Conservation (phyloP, 2,113 vertebrate species). For the Indicator indicator region DNA sequence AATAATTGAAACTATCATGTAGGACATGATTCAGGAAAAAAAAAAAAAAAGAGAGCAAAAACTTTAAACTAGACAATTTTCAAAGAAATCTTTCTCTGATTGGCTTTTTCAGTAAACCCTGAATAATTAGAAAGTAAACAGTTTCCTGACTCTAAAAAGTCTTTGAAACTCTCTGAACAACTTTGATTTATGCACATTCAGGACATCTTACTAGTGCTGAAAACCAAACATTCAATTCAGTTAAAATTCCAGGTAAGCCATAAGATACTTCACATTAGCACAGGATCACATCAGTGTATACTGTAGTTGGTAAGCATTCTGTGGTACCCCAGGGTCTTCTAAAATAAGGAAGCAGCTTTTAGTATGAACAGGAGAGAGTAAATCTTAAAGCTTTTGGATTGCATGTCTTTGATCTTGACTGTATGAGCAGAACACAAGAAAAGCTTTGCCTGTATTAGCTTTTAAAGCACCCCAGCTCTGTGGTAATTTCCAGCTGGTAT, state of each 20-base stretch:
- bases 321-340: background rate
- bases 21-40: slow-evolving; percentile 55
- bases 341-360: background rate
- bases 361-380: background rate
- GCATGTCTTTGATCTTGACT: background rate
- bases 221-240: background rate
- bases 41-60: slow-evolving; percentile 35
- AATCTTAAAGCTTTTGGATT: background rate
- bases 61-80: slow-evolving; percentile 43
- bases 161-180: background rate
- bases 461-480: background rate
- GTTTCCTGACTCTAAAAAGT: background rate
- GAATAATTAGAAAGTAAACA: slow-evolving; percentile 10
- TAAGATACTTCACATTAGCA: background rate
- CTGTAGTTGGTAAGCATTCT: background rate
- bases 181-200: background rate
- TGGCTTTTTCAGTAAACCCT: background rate
- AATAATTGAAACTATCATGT: slow-evolving; percentile 71
- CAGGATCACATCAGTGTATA: background rate
- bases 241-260: background rate
- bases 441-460: background rate
- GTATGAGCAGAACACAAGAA: background rate
- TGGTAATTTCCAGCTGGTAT: background rate
- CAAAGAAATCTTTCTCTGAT: slow-evolving; percentile 30
- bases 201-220: background rate